Evolutionary conservation across 2,113 vertebrate species (phyloP), one percentile per base, ranked within the genome.

Genomic region (Boulengeromyrus knoepffleri): DNA sequence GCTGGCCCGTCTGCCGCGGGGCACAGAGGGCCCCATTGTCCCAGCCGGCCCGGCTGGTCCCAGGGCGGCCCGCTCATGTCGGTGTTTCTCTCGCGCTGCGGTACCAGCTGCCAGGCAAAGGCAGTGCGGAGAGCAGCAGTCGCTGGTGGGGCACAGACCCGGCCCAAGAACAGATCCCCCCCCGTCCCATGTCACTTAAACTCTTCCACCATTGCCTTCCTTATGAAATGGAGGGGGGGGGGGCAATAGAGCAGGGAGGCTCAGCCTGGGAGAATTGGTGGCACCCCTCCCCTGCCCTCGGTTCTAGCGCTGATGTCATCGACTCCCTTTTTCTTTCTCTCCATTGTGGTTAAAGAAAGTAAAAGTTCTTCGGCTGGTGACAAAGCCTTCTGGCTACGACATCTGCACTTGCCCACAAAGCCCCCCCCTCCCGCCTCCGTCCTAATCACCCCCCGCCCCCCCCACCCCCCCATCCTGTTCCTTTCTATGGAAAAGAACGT

Each of bases 401-500:
- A 49, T 46, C 70, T 80, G 88, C 62, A 46, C 47, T 80, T 52
- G n/a, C 66, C n/a, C 88, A 31, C 88, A 74, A 50, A 36, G 80
- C 21, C 19, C 89, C 91, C 88, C 52, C 85, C 86, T 88, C 88
- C 89, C 83, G 1, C 80, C 80, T 24, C 80, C 70, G 36, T 74
- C 66, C 66, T 70, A 70, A 70, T 70, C 66, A 49, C 49, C 74
- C 2, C 47, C 47, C 47, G 0, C 31, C 31, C 45, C 45, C 45
- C 56, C 46, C 91, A 93, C 93, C 93, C 93, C 93, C 93, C 92
- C 92, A 93, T 93, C 94, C 91, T 93, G 92, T 94, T 94, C 93
- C 92, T 94, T 94, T 94, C 93, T 94, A 94, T 95, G 95, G 95
- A 21, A 96, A 96, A 94, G 27, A 87, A 49, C 9, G n/a, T 36